phyloP scores from a whole-genome alignment of 2,888 invertebrate genomes.

The Dasysyrphus albostriatus region DNA sequence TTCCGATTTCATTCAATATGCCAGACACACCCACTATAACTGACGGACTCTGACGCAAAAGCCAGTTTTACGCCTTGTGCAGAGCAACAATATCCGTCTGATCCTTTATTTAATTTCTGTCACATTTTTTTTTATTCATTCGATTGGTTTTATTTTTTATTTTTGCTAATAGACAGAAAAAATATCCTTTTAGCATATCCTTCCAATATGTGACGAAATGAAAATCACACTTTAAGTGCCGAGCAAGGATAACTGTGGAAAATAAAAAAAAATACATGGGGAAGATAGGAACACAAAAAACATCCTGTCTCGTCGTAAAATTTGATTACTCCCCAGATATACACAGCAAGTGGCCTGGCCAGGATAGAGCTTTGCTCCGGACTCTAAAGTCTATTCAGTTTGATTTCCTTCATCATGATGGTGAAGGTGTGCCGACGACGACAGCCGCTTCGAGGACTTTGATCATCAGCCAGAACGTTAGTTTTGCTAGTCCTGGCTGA shows the following conservation, averaged over 20 bases:
- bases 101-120: conserved; percentile 68
- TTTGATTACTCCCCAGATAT: conserved; percentile 69
- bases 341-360: conserved; percentile 50
- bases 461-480: conserved; percentile 57
- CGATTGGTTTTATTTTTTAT: conserved; percentile 18
- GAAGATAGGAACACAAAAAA: conserved; percentile 34
- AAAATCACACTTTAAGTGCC: conserved; percentile 71
- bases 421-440: conserved; percentile 32
- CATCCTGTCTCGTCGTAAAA: conserved; percentile 73
- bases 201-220: conserved; percentile 70
- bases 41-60: conserved; percentile 47
- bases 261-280: conserved; percentile 7
- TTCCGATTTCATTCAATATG: conserved; percentile 62
- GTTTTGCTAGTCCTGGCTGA: neutral
- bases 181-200: conserved; percentile 59
- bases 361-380: conserved; percentile 14
- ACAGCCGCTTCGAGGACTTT: conserved; percentile 44
- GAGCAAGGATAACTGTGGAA: conserved; percentile 9
- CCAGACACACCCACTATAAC: conserved; percentile 49
- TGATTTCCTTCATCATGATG: conserved; percentile 43
- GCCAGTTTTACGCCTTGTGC: conserved; percentile 49
- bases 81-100: conserved; percentile 52
- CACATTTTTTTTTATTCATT: conserved; percentile 25
- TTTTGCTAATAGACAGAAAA: conserved; percentile 37
- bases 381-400: conserved; percentile 32